Percentiles rank a stretch among this genome's conserved stretches.
Evolutionary conservation across 2,797 vertebrate species (phyloP).

Genomic region (Anguilla anguilla): DNA sequence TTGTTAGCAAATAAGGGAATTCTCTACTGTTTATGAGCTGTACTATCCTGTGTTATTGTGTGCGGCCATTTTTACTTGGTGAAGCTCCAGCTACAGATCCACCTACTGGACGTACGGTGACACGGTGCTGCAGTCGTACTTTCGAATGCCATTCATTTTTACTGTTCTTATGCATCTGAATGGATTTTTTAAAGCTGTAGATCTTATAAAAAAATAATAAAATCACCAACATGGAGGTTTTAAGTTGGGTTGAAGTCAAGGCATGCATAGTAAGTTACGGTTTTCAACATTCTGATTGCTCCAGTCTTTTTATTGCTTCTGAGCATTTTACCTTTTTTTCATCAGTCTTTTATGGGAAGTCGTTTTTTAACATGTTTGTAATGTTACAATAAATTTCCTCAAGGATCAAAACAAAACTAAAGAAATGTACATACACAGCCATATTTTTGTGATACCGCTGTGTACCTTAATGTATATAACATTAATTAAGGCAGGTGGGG

Average conservation of each 20-base stretch:
- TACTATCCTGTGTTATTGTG: background rate
- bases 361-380: constrained; percentile 22
- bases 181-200: background rate
- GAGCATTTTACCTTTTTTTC: constrained; percentile 8
- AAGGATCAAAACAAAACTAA: constrained; percentile 20
- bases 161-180: background rate
- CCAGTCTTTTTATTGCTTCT: background rate
- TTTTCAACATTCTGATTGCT: background rate
- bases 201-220: background rate
- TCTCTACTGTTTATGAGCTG: background rate
- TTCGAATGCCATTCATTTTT: background rate
- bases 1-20: background rate
- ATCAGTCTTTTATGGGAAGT: constrained; percentile 15
- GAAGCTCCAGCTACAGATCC: background rate
- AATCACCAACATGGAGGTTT: background rate
- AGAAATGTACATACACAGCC: constrained; percentile 23
- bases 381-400: constrained; percentile 17
- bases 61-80: too few species aligned
- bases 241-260: background rate
- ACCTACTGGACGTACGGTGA: background rate
- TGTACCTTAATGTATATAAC: constrained; percentile 35
- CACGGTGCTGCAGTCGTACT: background rate
- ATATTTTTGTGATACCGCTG: constrained; percentile 21
- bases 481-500: constrained; percentile 14
- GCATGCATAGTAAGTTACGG: background rate